Conservation (phyloP, 2,113 vertebrate genomes). For the Rattus norvegicus region GRCr8 NC_086022.1:122141001-122141500, state of each 20-base stretch:
- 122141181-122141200: background rate
- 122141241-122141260: background rate
- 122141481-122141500: background rate
- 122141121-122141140: background rate
- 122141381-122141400: background rate
- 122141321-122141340: background rate
- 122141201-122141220: background rate
- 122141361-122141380: background rate
- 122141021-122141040: background rate
- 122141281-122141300: background rate
- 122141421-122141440: background rate
- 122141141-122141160: background rate
- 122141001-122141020: background rate
- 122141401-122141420: background rate
- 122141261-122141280: too few relatives aligned
- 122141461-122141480: background rate
- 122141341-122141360: background rate
- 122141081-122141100: background rate
- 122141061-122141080: background rate
- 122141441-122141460: background rate
- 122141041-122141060: background rate
- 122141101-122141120: background rate
- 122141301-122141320: background rate
- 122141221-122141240: background rate
- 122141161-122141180: background rate